Conservation (phyloP, 1,140 invertebrate genomes). For the Papilio polyxenes region DNA sequence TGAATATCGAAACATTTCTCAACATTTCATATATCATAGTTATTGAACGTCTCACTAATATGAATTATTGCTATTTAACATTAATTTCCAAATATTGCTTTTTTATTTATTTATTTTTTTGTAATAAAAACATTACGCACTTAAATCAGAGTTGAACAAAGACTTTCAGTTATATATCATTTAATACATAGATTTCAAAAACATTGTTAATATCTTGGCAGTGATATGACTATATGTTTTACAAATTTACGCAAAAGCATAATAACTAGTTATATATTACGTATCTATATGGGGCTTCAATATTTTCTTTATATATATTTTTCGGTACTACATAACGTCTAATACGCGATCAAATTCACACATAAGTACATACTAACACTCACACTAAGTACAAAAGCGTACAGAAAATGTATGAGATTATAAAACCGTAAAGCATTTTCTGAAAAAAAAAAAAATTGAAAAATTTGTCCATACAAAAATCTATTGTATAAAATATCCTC, state of each 20-base stretch:
- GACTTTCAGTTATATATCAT: background rate
- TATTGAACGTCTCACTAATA: background rate
- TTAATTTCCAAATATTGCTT: too few species aligned
- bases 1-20: background rate
- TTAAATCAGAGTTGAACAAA: background rate
- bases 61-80: background rate
- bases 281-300: constrained; percentile 3
- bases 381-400: constrained; percentile 74
- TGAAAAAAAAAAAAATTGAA: background rate
- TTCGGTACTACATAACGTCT: constrained; percentile 36
- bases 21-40: background rate
- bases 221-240: background rate
- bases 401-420: constrained; percentile 64
- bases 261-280: constrained; percentile 6
- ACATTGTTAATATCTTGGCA: constrained; percentile 10
- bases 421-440: constrained; percentile 37
- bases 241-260: background rate
- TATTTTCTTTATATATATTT: constrained; percentile 44
- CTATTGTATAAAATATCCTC: constrained; percentile 38
- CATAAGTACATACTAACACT: constrained; percentile 65
- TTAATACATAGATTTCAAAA: background rate
- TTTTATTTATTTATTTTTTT: too few species aligned
- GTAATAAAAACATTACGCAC: background rate
- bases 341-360: constrained; percentile 47
- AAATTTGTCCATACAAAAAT: constrained; percentile 26